Evolutionary conservation across 2,113 vertebrate species (phyloP).

Genomic region (Crotalus helleri): DNA sequence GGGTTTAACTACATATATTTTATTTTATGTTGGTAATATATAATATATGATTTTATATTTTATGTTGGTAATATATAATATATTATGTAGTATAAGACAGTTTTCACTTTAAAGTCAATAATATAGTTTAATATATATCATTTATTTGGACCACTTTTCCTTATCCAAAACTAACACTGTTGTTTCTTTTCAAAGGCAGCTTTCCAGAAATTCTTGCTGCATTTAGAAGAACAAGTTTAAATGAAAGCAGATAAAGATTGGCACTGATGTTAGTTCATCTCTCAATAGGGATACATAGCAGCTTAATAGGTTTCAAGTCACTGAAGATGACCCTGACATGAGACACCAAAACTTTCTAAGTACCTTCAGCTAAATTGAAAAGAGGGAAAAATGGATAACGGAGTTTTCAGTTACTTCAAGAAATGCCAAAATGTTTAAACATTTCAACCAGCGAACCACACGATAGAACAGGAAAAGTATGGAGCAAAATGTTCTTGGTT

Average conservation of each 20-base stretch:
- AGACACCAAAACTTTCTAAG: conserved; percentile 27
- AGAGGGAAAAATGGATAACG: conserved; percentile 32
- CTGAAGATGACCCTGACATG: conserved; percentile 26
- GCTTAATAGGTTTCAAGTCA: conserved; percentile 29
- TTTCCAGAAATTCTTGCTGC: not conserved
- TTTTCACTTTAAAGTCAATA: not conserved
- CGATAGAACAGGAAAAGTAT: not conserved
- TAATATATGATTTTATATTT: not conserved
- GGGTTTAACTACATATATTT: not conserved
- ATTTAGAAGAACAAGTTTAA: conserved; percentile 17
- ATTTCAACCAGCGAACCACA: not conserved
- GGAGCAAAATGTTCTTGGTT: not conserved
- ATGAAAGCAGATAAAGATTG: not conserved
- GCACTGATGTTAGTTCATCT: not conserved
- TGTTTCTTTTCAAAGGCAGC: conserved; percentile 6
- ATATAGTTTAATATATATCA: not conserved
- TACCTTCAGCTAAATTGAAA: conserved; percentile 25
- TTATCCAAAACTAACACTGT: conserved; percentile 2
- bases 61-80: not conserved
- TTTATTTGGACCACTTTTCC: conserved; percentile 9
- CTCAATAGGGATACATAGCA: not conserved
- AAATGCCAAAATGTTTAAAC: conserved; percentile 6
- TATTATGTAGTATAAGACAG: not conserved
- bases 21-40: not conserved
- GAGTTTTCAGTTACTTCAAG: not conserved